Percentiles rank a stretch among this genome's conserved stretches.
Evolutionary conservation across 2,888 invertebrate genomes (phyloP).

Genomic region (Liodrosophila aerea): DNA sequence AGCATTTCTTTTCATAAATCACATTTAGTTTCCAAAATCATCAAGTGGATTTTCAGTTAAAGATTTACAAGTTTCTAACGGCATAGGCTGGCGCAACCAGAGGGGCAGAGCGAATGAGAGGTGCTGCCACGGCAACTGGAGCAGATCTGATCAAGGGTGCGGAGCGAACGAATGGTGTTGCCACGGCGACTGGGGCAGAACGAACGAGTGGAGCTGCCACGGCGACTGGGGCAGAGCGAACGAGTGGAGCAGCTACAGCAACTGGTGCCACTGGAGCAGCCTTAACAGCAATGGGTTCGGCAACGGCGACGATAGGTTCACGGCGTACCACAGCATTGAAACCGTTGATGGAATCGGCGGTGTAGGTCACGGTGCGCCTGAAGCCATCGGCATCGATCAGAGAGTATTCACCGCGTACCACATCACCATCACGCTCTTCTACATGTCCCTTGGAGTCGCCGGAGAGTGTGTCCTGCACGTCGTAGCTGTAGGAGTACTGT

Average conservation of each 20-base stretch:
- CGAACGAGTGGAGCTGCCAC: slow-evolving; percentile 40
- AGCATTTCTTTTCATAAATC: too few species aligned
- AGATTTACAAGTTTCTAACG: slow-evolving; percentile 61
- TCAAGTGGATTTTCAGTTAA: slow-evolving; percentile 1
- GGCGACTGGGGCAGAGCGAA: slow-evolving; percentile 55
- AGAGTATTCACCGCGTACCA: slow-evolving; percentile 80
- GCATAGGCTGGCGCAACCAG: slow-evolving; percentile 56
- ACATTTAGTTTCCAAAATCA: slow-evolving; percentile 53
- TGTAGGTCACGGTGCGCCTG: slow-evolving; percentile 77
- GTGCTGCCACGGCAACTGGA: slow-evolving; percentile 52
- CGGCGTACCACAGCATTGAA: slow-evolving; percentile 81
- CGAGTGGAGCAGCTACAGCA: slow-evolving; percentile 59
- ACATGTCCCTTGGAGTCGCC: slow-evolving; percentile 80
- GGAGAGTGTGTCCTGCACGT: slow-evolving; percentile 76
- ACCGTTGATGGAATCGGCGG: slow-evolving; percentile 78
- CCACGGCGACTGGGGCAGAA: slow-evolving; percentile 45
- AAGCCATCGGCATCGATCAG: slow-evolving; percentile 80
- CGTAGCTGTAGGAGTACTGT: slow-evolving; percentile 77
- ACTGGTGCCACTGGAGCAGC: slow-evolving; percentile 64
- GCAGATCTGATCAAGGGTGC: slow-evolving; percentile 50
- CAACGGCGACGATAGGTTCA: slow-evolving; percentile 65
- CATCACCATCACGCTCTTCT: slow-evolving; percentile 80
- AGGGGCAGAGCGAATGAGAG: slow-evolving; percentile 57
- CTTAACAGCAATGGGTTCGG: slow-evolving; percentile 52
- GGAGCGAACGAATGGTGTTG: slow-evolving; percentile 39